phyloP scores from a whole-genome alignment of 2,797 vertebrate species.

The Oreochromis grahami region DNA sequence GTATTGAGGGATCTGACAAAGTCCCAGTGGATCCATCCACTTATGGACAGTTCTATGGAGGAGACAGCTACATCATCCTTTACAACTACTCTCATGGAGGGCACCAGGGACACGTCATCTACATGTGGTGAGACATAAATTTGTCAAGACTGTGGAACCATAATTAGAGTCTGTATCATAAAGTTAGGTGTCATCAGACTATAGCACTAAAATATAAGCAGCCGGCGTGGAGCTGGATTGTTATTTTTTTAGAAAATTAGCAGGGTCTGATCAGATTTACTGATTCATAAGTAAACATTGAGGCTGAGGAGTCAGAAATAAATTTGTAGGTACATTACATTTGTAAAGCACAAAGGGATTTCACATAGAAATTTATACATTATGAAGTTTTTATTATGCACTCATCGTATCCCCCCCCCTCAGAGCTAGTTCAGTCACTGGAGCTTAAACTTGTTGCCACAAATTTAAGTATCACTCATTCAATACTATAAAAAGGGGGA shows the following conservation, averaged over 20 bases:
- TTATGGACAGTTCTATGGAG: constrained; percentile 93
- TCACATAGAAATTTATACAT: background rate
- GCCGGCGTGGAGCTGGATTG: background rate
- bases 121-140: constrained; percentile 85
- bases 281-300: background rate
- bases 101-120: constrained; percentile 93
- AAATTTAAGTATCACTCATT: background rate
- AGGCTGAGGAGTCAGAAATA: background rate
- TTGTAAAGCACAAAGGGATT: background rate
- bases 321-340: background rate
- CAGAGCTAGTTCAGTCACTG: background rate
- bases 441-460: background rate
- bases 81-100: constrained; percentile 85
- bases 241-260: fast-evolving
- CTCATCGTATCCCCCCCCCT: background rate
- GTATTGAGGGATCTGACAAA: constrained; percentile 88
- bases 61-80: constrained; percentile 97
- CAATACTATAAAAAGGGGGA: background rate
- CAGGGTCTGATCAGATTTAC: background rate
- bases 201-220: background rate
- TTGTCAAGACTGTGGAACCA: background rate
- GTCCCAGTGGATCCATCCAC: constrained; percentile 80
- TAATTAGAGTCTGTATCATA: background rate
- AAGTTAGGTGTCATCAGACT: background rate
- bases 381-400: background rate